phyloP scores from a whole-genome alignment of 2,797 vertebrate species.

The Lepus oiostolus region DNA sequence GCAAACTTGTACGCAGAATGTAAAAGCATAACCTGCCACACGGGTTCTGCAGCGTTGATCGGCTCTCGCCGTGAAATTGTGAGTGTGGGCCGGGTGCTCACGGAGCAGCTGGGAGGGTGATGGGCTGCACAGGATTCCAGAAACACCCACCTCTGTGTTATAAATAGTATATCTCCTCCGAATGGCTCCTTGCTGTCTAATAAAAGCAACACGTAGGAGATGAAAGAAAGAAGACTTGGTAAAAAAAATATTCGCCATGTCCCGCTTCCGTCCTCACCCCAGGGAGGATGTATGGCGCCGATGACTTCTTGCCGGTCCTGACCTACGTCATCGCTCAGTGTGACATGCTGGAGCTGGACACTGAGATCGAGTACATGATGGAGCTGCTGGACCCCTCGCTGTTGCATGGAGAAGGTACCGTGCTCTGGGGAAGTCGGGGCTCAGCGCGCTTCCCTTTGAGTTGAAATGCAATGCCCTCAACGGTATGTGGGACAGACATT shows the following conservation, averaged over 20 bases:
- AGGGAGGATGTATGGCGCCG: conserved; percentile 98
- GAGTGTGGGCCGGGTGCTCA: background rate
- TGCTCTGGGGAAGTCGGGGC: background rate
- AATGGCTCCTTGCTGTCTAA: conserved; percentile 44
- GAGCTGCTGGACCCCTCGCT: conserved; percentile 96
- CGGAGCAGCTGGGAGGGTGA: background rate
- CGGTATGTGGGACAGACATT: no score
- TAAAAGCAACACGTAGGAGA: conserved; percentile 49
- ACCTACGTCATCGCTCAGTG: conserved; percentile 97
- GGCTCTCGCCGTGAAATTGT: conserved; percentile 54
- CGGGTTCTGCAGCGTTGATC: background rate
- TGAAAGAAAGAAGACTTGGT: conserved; percentile 42
- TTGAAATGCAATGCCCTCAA: no score
- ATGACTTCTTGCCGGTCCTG: conserved; percentile 98
- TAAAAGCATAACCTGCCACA: background rate
- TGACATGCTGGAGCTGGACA: conserved; percentile 96
- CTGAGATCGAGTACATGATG: conserved; percentile 99
- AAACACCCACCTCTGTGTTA: conserved; percentile 63
- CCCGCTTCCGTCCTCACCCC: conserved; percentile 32
- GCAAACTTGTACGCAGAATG: background rate
- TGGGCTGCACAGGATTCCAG: conserved; percentile 27
- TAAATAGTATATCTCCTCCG: conserved; percentile 55
- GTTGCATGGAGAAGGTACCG: conserved; percentile 96
- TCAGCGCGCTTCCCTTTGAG: no score
- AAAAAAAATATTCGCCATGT: background rate